phyloP scores from a whole-genome alignment of 2,888 invertebrate species.

The Amiota communis region DNA sequence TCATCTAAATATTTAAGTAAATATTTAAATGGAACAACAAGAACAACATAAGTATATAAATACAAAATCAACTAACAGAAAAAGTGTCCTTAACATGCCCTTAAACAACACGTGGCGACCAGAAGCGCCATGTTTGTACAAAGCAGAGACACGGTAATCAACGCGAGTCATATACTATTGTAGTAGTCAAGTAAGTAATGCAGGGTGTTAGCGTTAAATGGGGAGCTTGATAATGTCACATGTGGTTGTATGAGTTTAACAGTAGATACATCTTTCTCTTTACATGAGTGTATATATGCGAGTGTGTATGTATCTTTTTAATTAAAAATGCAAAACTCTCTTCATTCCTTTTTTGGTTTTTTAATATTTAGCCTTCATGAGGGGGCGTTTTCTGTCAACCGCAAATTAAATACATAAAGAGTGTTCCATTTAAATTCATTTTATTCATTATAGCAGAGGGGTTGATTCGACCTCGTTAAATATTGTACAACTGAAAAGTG shows the following conservation, averaged over 20 bases:
- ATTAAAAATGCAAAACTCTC: slow-evolving; percentile 65
- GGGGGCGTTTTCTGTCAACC: slow-evolving; percentile 9
- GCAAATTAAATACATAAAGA: slow-evolving; percentile 22
- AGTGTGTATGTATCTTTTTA: slow-evolving; percentile 55
- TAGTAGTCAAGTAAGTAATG: neutral
- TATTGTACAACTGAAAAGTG: neutral
- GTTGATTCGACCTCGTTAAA: neutral
- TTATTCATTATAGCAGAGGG: neutral
- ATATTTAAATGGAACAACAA: slow-evolving; percentile 52
- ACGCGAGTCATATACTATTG: no score
- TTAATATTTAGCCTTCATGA: neutral
- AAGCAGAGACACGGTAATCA: neutral
- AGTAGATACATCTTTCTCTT: slow-evolving; percentile 31
- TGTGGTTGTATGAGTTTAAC: slow-evolving; percentile 44
- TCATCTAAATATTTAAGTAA: slow-evolving; percentile 57
- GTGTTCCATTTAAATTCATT: slow-evolving; percentile 10
- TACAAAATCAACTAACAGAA: slow-evolving; percentile 54
- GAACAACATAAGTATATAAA: slow-evolving; percentile 26
- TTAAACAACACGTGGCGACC: slow-evolving; percentile 39
- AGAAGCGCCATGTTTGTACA: slow-evolving; percentile 30
- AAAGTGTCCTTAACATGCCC: slow-evolving; percentile 54
- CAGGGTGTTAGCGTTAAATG: slow-evolving; percentile 1
- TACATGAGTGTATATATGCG: slow-evolving; percentile 13
- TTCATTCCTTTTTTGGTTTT: neutral
- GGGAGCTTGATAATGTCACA: slow-evolving; percentile 56